These are phyloP conservation scores for Limnephilus auricula DNA, from an alignment of 2,888 invertebrate genomes.

Conservation along the genomic window DNA sequence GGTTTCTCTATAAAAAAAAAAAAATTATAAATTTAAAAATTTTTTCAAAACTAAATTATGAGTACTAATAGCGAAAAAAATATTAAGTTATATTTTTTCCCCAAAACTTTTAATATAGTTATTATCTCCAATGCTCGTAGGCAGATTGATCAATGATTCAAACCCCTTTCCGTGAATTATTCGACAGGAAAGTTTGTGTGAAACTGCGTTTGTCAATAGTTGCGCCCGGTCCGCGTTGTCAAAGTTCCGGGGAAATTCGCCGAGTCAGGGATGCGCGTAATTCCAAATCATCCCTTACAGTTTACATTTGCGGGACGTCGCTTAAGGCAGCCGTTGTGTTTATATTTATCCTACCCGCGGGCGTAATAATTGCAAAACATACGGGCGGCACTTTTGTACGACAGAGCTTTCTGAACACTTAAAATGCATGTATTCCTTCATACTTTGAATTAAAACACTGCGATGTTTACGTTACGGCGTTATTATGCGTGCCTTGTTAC, in stretches of 20 bases:
- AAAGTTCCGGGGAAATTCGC: conserved; percentile 7
- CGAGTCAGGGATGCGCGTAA: conserved; percentile 33
- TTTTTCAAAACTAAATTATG: background rate
- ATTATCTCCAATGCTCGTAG: background rate
- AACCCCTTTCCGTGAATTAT: background rate
- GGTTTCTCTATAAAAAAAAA: too few species aligned
- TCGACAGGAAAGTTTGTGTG: background rate
- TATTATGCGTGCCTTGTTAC: background rate
- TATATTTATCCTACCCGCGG: conserved; percentile 48
- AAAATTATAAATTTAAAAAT: too few species aligned
- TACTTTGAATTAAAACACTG: background rate
- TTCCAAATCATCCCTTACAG: conserved; percentile 34
- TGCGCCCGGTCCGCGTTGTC: background rate
- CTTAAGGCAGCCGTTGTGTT: conserved; percentile 44
- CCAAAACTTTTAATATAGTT: background rate
- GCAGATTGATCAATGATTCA: background rate
- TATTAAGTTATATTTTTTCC: background rate
- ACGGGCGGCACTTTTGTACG: conserved; percentile 37
- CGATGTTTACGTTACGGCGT: background rate
- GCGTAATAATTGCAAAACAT: conserved; percentile 35
- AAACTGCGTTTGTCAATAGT: background rate
- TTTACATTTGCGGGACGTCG: conserved; percentile 10
- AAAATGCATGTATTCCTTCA: conserved; percentile 5
- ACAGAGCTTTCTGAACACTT: conserved; percentile 20
- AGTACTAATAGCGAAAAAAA: background rate